Conservation (phyloP, 1,140 invertebrate species). For the Ceratosolen fusciceps region DNA sequence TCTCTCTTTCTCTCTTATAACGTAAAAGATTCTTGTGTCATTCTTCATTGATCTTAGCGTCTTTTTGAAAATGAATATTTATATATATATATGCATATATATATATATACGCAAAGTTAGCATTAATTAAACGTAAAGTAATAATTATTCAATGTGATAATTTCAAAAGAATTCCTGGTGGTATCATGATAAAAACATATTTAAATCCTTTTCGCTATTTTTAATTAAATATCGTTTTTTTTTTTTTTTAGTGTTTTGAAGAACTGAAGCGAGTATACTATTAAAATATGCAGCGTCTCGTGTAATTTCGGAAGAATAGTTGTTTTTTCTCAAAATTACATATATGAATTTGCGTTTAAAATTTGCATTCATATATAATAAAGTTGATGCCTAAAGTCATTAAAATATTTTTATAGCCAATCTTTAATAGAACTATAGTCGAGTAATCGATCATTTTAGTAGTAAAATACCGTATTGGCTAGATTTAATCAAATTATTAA, state of each 20-base stretch:
- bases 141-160: not conserved
- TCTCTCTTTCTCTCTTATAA: not conserved
- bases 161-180: not conserved
- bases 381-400: not conserved
- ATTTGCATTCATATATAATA: not conserved
- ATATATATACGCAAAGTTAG: not conserved
- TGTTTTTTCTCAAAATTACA: not conserved
- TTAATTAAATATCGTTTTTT: not conserved
- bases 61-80: not conserved
- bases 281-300: slow-evolving; percentile 12
- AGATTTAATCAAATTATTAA: too few species aligned
- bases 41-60: not conserved
- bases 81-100: too few species aligned
- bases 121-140: not conserved
- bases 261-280: not conserved
- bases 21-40: not conserved
- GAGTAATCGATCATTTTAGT: not conserved
- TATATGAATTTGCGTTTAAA: slow-evolving; percentile 1
- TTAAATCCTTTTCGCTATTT: not conserved
- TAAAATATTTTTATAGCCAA: not conserved
- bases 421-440: not conserved
- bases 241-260: not conserved
- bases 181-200: not conserved
- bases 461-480: not conserved
- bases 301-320: not conserved